Evolutionary conservation across 1,140 invertebrate species (phyloP).

Genomic region (Babylonia areolata): DNA sequence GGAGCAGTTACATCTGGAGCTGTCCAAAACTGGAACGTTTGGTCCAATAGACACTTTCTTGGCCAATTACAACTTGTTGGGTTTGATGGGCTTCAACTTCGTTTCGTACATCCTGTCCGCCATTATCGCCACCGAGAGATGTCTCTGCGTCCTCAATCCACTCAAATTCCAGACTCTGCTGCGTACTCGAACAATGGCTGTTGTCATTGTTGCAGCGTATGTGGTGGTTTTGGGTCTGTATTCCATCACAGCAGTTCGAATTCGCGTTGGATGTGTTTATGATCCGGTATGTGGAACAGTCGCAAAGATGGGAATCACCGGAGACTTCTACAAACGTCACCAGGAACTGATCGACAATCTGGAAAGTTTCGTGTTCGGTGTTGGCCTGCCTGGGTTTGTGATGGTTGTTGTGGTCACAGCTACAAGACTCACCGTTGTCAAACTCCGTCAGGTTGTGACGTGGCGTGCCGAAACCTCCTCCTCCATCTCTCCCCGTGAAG

Average conservation of each 20-base stretch:
- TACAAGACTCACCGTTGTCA: neutral
- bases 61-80: neutral
- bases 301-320: neutral
- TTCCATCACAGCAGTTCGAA: neutral
- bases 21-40: neutral
- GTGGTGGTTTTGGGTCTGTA: neutral
- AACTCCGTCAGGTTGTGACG: neutral
- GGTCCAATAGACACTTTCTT: neutral
- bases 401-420: neutral
- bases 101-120: neutral
- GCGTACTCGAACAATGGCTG: neutral
- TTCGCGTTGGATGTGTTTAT: neutral
- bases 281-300: neutral
- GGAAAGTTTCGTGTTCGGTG: conserved; percentile 4
- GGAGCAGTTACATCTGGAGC: neutral
- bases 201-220: neutral
- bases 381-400: neutral
- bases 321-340: neutral
- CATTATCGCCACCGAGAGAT: conserved; percentile 26
- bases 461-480: neutral
- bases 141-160: conserved; percentile 13
- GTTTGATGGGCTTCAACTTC: neutral
- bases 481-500: neutral
- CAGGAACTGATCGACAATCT: neutral
- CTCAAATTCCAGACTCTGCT: neutral